A percentile compares a stretch with the other conserved stretches of the same genome.
Evolutionary conservation across 2,888 invertebrate genomes (phyloP).

Genomic region (Agrotis puta): DNA sequence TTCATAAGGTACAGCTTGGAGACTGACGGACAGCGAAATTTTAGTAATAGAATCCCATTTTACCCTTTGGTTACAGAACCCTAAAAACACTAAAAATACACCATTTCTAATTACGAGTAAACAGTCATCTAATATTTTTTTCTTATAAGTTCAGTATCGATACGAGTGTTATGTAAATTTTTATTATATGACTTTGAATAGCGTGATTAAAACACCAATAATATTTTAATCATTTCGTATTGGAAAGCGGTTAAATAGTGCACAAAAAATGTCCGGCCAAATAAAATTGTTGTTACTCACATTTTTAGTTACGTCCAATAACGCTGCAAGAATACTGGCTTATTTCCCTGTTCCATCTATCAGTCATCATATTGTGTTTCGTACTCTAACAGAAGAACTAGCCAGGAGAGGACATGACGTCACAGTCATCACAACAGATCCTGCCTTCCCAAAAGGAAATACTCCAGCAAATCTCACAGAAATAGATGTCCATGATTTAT

Average conservation of each 20-base stretch:
- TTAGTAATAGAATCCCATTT: too few species aligned
- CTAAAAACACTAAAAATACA: too few species aligned
- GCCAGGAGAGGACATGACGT: slow-evolving; percentile 80
- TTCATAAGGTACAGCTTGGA: too few species aligned
- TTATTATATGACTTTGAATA: neutral
- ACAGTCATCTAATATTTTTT: too few species aligned
- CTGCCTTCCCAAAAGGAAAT: slow-evolving; percentile 67
- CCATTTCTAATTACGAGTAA: too few species aligned
- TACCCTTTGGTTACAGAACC: too few species aligned
- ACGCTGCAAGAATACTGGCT: slow-evolving; percentile 74
- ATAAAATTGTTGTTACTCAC: neutral
- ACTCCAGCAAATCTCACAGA: slow-evolving; percentile 74
- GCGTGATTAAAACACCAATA: neutral
- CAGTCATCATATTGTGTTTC: slow-evolving; percentile 81
- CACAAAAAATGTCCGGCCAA: neutral
- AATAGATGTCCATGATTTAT: slow-evolving; percentile 75
- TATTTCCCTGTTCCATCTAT: slow-evolving; percentile 76
- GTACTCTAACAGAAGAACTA: slow-evolving; percentile 75
- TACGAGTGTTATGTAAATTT: neutral
- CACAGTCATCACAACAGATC: slow-evolving; percentile 78
- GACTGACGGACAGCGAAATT: too few species aligned
- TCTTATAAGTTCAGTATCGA: neutral
- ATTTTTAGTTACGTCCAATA: neutral
- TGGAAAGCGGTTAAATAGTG: neutral
- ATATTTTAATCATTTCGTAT: neutral